Percentiles rank a stretch among this genome's conserved stretches.
Evolutionary conservation across 2,113 vertebrate species (phyloP).

Genomic region (Paralichthys olivaceus): DNA sequence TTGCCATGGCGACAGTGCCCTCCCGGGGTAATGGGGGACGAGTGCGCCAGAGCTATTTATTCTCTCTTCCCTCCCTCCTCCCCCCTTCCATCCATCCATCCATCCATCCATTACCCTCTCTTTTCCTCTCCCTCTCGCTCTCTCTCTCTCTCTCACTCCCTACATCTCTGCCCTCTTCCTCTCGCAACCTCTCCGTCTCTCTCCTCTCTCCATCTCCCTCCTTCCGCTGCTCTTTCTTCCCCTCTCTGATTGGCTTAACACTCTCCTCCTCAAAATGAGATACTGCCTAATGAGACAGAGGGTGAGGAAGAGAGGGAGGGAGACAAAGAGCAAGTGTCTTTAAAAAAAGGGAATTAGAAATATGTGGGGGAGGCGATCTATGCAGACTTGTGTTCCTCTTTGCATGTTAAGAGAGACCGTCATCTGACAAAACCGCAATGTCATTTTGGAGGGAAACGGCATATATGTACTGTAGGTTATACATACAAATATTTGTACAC

Average conservation of each 20-base stretch:
- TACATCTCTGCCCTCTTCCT: conserved; percentile 60
- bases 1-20: conserved; percentile 86
- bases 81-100: conserved; percentile 22
- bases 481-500: not conserved
- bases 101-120: conserved; percentile 30
- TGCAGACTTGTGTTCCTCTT: conserved; percentile 63
- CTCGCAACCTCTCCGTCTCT: conserved; percentile 56
- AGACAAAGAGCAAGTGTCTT: conserved; percentile 79
- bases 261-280: conserved; percentile 77
- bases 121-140: conserved; percentile 23
- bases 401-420: conserved; percentile 52
- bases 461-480: not conserved
- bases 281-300: conserved; percentile 76
- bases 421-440: conserved; percentile 47
- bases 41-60: conserved; percentile 83
- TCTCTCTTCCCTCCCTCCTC: conserved; percentile 60
- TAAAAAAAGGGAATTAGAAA: conserved; percentile 56
- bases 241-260: conserved; percentile 76
- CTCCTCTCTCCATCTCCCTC: conserved; percentile 42
- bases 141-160: conserved; percentile 31
- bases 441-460: conserved; percentile 49
- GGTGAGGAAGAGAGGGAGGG: conserved; percentile 66
- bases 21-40: conserved; percentile 83
- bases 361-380: conserved; percentile 73
- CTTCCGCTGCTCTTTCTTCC: conserved; percentile 67